phyloP scores from a whole-genome alignment of 2,113 vertebrate species.

The Callorhinus ursinus region DNA sequence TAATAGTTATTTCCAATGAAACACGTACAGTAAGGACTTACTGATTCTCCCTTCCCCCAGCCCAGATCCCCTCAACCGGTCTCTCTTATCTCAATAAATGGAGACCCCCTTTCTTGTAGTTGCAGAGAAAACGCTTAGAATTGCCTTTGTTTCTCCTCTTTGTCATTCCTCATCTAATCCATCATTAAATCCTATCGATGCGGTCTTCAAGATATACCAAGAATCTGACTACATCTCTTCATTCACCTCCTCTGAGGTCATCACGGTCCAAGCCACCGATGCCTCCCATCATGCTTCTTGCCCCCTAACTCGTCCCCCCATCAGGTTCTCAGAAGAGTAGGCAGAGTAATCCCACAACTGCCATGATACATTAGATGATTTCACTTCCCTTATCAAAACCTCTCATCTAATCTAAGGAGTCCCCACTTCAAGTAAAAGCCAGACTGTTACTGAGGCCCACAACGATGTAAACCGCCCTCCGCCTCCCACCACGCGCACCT shows the following conservation, averaged over 20 bases:
- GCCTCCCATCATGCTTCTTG: rapidly evolving
- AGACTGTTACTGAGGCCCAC: no score
- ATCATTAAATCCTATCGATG: background rate
- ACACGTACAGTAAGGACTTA: background rate
- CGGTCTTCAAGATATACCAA: background rate
- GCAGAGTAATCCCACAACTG: background rate
- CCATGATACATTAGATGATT: background rate
- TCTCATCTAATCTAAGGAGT: background rate
- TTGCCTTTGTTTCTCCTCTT: background rate
- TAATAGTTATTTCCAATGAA: background rate
- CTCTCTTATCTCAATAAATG: background rate
- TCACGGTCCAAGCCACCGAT: background rate
- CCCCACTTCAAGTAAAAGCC: background rate
- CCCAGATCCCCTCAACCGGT: background rate
- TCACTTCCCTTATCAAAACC: background rate
- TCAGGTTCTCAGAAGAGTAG: background rate
- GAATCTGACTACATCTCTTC: background rate
- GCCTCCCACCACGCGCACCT: background rate
- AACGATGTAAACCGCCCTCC: background rate
- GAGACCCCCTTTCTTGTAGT: background rate
- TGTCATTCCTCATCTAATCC: background rate
- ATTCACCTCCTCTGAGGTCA: background rate
- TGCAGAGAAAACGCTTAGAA: background rate
- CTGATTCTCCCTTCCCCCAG: background rate
- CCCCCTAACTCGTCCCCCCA: background rate